These are phyloP conservation scores for Poecilia gillii DNA, from an alignment of 2,797 vertebrate species.

Conservation along the genomic window DNA sequence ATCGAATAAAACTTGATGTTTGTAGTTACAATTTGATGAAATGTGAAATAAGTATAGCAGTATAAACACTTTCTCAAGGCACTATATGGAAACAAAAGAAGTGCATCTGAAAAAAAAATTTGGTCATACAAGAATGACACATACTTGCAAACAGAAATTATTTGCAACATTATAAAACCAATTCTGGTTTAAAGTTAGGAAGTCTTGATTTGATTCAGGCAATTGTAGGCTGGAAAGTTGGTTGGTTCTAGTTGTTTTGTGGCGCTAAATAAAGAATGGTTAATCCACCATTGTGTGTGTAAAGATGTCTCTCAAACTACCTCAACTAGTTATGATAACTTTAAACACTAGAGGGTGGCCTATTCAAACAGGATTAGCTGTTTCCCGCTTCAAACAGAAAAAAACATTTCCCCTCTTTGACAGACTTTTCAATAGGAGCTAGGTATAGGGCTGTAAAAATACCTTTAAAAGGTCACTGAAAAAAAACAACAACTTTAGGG, in stretches of 20 bases:
- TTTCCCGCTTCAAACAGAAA: constrained; percentile 48
- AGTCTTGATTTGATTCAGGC: constrained; percentile 25
- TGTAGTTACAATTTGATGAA: background rate
- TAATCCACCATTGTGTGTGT: constrained; percentile 28
- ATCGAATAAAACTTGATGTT: background rate
- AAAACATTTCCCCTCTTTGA: constrained; percentile 40
- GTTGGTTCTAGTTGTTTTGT: constrained; percentile 22
- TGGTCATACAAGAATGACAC: background rate
- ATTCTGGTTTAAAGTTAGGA: constrained; percentile 3
- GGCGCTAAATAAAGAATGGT: constrained; percentile 27
- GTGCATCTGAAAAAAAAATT: background rate
- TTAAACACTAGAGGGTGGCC: constrained; percentile 79
- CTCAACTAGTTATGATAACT: constrained; percentile 33
- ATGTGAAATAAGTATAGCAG: background rate
- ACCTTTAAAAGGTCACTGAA: constrained; percentile 68
- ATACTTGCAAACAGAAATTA: background rate
- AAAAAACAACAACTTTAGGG: constrained; percentile 56
- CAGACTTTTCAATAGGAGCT: constrained; percentile 58
- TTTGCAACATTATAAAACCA: background rate
- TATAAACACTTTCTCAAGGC: background rate
- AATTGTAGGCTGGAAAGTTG: constrained; percentile 22
- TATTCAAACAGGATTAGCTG: constrained; percentile 64
- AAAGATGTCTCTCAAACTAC: constrained; percentile 20
- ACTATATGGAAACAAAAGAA: background rate
- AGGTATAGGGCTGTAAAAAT: constrained; percentile 68